A percentile compares a stretch with the other conserved stretches of the same genome.
phyloP scores from a whole-genome alignment of 2,113 vertebrate species.

The Zapornia atra region DNA sequence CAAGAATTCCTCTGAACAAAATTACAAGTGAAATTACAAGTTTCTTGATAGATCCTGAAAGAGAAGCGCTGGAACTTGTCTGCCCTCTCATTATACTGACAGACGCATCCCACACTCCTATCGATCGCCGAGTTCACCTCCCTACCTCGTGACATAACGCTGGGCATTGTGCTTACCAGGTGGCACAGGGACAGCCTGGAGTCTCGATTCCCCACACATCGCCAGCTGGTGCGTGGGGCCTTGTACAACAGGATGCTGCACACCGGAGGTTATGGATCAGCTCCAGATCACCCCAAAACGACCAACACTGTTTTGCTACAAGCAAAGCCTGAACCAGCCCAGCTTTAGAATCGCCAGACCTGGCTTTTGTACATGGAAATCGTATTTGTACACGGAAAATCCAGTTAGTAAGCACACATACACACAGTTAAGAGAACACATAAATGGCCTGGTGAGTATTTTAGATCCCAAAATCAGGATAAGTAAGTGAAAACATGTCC shows the following conservation, averaged over 20 bases:
- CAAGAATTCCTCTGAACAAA: slow-evolving; percentile 46
- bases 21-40: slow-evolving; percentile 46
- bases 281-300: neutral
- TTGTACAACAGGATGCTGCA: neutral
- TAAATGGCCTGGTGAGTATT: neutral
- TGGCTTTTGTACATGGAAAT: neutral
- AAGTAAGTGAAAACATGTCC: neutral
- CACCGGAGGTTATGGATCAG: neutral
- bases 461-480: neutral
- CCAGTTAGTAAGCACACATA: neutral
- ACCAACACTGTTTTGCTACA: neutral
- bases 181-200: slow-evolving; percentile 6
- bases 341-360: neutral
- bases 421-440: neutral
- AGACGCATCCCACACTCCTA: neutral
- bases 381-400: neutral
- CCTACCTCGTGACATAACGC: neutral
- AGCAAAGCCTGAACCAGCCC: neutral
- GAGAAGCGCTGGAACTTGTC: slow-evolving; percentile 10
- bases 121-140: neutral
- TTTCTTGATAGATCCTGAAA: slow-evolving; percentile 47
- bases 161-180: neutral
- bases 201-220: neutral
- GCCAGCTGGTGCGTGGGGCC: neutral
- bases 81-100: slow-evolving; percentile 1